A percentile compares a stretch with the other conserved stretches of the same genome.
Evolutionary conservation across 2,888 invertebrate genomes (phyloP).

Genomic region (Miltochrista miniata): DNA sequence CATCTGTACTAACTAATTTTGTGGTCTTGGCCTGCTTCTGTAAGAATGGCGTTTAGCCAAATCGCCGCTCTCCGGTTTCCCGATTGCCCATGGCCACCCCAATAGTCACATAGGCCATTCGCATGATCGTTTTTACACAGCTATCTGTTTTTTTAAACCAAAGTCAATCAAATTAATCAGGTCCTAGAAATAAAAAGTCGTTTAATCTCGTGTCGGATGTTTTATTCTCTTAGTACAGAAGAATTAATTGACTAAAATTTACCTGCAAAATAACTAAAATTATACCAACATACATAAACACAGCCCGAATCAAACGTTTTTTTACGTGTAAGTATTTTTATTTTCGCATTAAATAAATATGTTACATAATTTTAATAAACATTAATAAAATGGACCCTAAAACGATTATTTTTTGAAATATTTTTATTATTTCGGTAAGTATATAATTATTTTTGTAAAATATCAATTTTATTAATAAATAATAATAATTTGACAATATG

Average conservation of each 20-base stretch:
- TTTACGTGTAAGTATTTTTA: constrained; percentile 23
- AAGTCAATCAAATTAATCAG: neutral
- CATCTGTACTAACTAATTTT: no score
- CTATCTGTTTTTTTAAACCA: no score
- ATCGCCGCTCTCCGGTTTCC: no score
- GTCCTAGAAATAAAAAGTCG: constrained; percentile 13
- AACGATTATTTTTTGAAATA: neutral
- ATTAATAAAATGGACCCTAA: constrained; percentile 1
- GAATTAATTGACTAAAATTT: constrained; percentile 74
- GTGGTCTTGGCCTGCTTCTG: no score
- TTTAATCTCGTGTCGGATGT: constrained; percentile 60
- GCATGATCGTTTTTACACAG: no score
- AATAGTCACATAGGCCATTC: no score
- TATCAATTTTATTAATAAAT: neutral
- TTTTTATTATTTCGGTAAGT: neutral
- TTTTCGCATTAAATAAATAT: constrained; percentile 24
- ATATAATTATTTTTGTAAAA: no score
- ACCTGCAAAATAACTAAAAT: constrained; percentile 50
- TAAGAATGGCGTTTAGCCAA: no score
- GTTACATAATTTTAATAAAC: neutral
- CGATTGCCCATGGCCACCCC: no score
- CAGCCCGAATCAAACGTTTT: constrained; percentile 10
- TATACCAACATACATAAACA: constrained; percentile 23
- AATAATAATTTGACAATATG: constrained; percentile 9
- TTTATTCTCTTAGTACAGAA: constrained; percentile 59